Evolutionary conservation across 2,797 vertebrate species (phyloP).

Genomic region (Epinephelus awoara): DNA sequence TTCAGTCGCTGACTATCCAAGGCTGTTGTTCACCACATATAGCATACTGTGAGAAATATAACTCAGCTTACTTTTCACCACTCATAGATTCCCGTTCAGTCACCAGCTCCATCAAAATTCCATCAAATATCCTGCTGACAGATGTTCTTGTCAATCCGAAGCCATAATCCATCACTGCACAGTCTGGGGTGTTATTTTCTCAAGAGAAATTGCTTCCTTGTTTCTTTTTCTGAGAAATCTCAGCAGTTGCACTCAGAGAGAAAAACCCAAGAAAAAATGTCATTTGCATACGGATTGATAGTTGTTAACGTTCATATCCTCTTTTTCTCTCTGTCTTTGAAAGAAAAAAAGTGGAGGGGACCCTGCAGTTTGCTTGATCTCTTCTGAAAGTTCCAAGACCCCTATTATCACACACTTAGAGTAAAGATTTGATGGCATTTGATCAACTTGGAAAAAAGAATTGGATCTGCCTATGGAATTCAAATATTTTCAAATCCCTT

Average conservation of each 20-base stretch:
- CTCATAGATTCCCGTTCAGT: slow-evolving; percentile 25
- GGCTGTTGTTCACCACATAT: slow-evolving; percentile 30
- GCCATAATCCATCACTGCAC: slow-evolving; percentile 55
- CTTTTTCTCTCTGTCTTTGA: not conserved
- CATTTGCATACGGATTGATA: slow-evolving; percentile 25
- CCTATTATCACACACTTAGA: not conserved
- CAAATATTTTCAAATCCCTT: not conserved
- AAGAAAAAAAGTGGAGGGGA: not conserved
- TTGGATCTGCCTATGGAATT: not conserved
- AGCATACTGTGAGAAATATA: slow-evolving; percentile 35
- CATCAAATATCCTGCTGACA: slow-evolving; percentile 64
- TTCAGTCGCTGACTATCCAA: slow-evolving; percentile 23
- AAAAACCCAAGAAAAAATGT: slow-evolving; percentile 8
- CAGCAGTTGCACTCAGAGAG: slow-evolving; percentile 5
- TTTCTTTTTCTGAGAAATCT: slow-evolving; percentile 36
- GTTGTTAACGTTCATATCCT: slow-evolving; percentile 23
- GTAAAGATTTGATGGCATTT: not conserved
- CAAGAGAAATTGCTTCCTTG: slow-evolving; percentile 45
- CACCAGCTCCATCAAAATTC: slow-evolving; percentile 52
- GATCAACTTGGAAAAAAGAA: slow-evolving; percentile 4
- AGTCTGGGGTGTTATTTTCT: slow-evolving; percentile 56
- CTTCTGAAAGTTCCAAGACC: not conserved
- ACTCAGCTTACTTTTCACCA: slow-evolving; percentile 30
- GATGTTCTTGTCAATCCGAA: slow-evolving; percentile 56
- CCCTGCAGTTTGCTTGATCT: not conserved